A percentile compares a stretch with the other conserved stretches of the same genome.
These are phyloP conservation scores for Dendrocincla fuliginosa DNA, from an alignment of 2,797 vertebrate species.

Conservation along the genomic window DNA sequence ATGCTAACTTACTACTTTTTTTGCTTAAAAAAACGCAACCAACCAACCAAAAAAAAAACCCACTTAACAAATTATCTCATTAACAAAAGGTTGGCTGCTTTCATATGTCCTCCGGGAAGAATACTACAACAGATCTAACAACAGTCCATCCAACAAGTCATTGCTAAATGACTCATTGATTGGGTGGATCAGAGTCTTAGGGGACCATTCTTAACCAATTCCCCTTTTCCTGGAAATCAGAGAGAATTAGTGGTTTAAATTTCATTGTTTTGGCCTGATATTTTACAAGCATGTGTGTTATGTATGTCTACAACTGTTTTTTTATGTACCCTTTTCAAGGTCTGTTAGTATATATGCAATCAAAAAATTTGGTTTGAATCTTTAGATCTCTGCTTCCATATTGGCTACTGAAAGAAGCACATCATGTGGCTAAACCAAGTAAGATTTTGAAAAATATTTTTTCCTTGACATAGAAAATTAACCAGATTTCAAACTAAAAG, in stretches of 20 bases:
- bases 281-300: not conserved
- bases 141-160: not conserved
- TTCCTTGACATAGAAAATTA: not conserved
- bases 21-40: not conserved
- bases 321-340: not conserved
- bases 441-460: not conserved
- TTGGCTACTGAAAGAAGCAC: not conserved
- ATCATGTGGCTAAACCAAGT: not conserved
- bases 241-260: not conserved
- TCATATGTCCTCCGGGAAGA: not conserved
- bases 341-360: not conserved
- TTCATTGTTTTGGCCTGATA: not conserved
- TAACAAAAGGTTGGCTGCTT: not conserved
- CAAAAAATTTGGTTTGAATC: not conserved
- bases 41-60: not conserved
- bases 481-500: not conserved
- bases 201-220: not conserved
- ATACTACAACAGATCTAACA: not conserved
- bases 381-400: not conserved
- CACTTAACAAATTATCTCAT: not conserved
- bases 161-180: not conserved
- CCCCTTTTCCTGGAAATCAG: constrained; percentile 4
- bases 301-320: not conserved
- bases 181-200: not conserved
- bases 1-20: not conserved